These are phyloP conservation scores for Notechis scutatus DNA, from an alignment of 2,113 vertebrate genomes.

Conservation along the genomic window DNA sequence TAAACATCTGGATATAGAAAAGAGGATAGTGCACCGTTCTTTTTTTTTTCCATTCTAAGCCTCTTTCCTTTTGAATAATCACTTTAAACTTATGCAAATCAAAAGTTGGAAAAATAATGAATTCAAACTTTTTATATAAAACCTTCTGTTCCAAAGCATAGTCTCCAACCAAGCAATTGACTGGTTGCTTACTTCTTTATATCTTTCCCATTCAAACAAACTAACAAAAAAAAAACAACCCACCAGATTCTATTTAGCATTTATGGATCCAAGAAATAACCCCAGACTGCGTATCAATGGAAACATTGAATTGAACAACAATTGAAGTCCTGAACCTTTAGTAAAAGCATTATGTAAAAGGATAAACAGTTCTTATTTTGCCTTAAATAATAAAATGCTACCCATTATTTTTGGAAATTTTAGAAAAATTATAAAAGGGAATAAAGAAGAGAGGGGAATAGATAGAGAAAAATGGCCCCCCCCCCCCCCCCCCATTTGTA, in stretches of 20 bases:
- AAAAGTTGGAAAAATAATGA: not conserved
- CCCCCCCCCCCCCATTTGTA: not conserved
- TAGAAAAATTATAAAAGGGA: not conserved
- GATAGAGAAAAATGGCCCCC: too few species aligned
- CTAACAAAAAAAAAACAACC: not conserved
- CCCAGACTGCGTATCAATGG: not conserved
- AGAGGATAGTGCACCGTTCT: not conserved
- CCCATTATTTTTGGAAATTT: not conserved
- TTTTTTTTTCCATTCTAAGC: not conserved
- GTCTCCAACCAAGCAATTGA: not conserved
- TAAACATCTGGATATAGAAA: not conserved
- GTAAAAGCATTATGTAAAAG: not conserved
- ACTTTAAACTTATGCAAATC: not conserved
- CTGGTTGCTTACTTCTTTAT: not conserved
- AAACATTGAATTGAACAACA: not conserved
- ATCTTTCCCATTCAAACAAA: not conserved
- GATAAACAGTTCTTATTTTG: not conserved
- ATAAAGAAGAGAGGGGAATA: not conserved
- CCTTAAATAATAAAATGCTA: not conserved
- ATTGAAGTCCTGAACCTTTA: not conserved
- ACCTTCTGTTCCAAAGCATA: not conserved
- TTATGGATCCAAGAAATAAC: not conserved
- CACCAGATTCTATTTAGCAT: not conserved
- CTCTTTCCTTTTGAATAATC: not conserved
- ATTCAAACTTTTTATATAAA: not conserved